Conservation (phyloP, 2,113 vertebrate genomes). For the Patagioenas fasciata region DNA sequence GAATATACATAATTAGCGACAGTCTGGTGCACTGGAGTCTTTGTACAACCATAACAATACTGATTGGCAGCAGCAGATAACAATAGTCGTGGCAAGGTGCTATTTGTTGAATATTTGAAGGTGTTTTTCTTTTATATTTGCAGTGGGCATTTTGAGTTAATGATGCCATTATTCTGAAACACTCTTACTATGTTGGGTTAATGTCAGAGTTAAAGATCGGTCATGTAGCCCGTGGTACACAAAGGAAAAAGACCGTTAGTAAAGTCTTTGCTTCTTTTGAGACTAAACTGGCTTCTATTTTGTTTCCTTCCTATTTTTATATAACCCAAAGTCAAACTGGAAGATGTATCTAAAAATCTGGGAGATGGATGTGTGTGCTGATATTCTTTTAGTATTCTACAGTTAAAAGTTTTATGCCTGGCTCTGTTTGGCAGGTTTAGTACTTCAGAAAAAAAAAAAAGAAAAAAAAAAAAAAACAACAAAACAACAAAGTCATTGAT, state of each 20-base stretch:
- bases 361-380: background rate
- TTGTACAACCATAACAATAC: constrained; percentile 73
- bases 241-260: background rate
- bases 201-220: constrained; percentile 16
- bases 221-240: background rate
- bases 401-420: background rate
- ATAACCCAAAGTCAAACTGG: background rate
- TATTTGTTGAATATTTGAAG: constrained; percentile 65
- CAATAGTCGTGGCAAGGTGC: constrained; percentile 61
- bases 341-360: background rate
- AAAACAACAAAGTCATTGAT: background rate
- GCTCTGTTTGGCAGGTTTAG: background rate
- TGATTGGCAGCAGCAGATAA: constrained; percentile 68
- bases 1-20: constrained; percentile 82
- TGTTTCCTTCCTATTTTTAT: background rate
- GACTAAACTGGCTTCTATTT: background rate
- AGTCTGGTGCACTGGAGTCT: constrained; percentile 79
- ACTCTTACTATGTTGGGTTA: constrained; percentile 23
- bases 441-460: constrained; percentile 1
- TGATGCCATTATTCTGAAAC: constrained; percentile 10
- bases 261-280: background rate
- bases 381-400: background rate
- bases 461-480: too few relatives aligned
- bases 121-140: constrained; percentile 59
- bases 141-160: constrained; percentile 59